These are phyloP conservation scores for Fringilla coelebs DNA, from an alignment of 2,797 vertebrate species.

Conservation along the genomic window DNA sequence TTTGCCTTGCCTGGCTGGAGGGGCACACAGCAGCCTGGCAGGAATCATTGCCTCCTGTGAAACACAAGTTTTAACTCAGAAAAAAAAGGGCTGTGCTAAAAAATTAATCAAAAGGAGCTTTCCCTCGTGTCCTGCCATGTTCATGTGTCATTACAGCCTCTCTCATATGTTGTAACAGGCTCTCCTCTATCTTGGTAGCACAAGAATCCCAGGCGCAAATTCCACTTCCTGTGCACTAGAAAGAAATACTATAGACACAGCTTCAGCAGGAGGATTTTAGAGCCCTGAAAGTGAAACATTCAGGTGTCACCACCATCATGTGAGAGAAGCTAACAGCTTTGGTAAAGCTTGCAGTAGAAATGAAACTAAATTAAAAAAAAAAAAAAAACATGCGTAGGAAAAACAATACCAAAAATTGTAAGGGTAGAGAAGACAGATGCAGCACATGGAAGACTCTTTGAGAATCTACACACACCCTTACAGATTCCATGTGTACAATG, in stretches of 20 bases:
- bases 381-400: rapidly evolving
- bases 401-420: not conserved
- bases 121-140: not conserved
- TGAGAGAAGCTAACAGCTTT: not conserved
- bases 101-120: not conserved
- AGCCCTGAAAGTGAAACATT: not conserved
- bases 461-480: not conserved
- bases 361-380: not conserved
- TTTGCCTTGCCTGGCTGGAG: not conserved
- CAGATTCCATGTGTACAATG: not conserved
- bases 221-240: not conserved
- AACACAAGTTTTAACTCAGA: not conserved
- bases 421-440: not conserved
- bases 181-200: not conserved
- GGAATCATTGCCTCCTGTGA: not conserved
- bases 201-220: not conserved
- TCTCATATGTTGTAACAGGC: not conserved
- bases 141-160: not conserved
- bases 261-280: not conserved
- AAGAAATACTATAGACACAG: not conserved
- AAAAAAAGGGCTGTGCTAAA: not conserved
- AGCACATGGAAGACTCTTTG: not conserved
- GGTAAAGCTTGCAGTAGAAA: not conserved
- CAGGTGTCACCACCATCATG: not conserved
- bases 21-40: not conserved